Evolutionary conservation across 2,113 vertebrate genomes (phyloP).

Genomic region (Alethe castanea): DNA sequence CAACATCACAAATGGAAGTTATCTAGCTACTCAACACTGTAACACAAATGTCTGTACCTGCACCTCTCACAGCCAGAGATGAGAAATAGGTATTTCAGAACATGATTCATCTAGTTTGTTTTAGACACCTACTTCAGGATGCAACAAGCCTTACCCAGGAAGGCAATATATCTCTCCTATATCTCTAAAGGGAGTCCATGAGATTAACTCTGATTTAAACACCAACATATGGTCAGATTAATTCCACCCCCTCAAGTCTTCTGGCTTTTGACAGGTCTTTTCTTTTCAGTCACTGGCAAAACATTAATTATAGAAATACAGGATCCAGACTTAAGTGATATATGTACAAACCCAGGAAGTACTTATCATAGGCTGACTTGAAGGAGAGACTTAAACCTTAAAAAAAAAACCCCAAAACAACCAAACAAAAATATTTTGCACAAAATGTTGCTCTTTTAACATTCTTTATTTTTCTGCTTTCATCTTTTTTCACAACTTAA

Average conservation of each 20-base stretch:
- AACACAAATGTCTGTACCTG: neutral
- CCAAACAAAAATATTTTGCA: neutral
- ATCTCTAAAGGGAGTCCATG: neutral
- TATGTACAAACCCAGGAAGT: neutral
- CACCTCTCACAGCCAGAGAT: neutral
- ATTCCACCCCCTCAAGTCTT: neutral
- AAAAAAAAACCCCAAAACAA: neutral
- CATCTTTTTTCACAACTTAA: neutral
- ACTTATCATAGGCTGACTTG: neutral
- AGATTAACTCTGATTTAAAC: conserved; percentile 20
- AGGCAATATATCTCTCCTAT: neutral
- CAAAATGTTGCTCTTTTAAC: neutral
- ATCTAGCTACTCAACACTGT: neutral
- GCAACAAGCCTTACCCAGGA: neutral
- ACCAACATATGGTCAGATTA: conserved; percentile 34
- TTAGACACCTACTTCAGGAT: neutral
- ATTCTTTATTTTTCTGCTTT: neutral
- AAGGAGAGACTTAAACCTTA: neutral
- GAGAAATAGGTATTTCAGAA: neutral
- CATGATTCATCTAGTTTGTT: neutral
- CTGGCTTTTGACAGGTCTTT: neutral
- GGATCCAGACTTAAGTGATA: neutral
- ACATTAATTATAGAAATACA: neutral
- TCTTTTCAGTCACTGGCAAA: neutral
- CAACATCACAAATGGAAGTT: neutral